These are phyloP conservation scores for Trissolcus basalis DNA, from an alignment of 1,140 invertebrate species.

Conservation along the genomic window DNA sequence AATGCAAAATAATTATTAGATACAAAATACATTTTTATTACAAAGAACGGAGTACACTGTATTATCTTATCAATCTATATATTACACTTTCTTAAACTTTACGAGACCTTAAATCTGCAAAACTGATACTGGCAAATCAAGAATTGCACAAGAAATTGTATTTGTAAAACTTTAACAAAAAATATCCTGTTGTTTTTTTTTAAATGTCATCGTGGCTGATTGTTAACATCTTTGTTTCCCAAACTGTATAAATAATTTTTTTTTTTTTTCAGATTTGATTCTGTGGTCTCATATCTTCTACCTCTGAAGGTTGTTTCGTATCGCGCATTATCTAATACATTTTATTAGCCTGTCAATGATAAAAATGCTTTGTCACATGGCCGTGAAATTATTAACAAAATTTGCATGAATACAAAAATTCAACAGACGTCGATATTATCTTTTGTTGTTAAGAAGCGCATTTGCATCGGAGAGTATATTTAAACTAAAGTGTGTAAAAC, in stretches of 20 bases:
- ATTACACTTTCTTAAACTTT: constrained; percentile 34
- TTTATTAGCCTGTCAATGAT: constrained; percentile 18
- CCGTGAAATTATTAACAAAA: constrained; percentile 42
- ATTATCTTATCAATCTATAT: constrained; percentile 27
- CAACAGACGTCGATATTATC: constrained; percentile 31
- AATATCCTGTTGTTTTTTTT: too few relatives aligned
- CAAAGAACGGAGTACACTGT: constrained; percentile 20
- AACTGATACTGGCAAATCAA: too few relatives aligned
- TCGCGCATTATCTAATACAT: constrained; percentile 20
- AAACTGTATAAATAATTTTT: not conserved
- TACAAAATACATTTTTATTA: constrained; percentile 34
- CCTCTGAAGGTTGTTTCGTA: too few relatives aligned
- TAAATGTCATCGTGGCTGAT: not conserved
- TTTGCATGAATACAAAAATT: constrained; percentile 46
- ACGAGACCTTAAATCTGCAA: constrained; percentile 20
- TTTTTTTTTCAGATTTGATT: constrained; percentile 1
- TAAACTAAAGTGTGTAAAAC: not conserved
- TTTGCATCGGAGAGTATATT: constrained; percentile 28
- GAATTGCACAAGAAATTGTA: too few relatives aligned
- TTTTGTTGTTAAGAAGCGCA: constrained; percentile 24
- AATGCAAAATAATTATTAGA: constrained; percentile 11
- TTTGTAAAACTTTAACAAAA: not conserved
- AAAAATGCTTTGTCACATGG: constrained; percentile 34
- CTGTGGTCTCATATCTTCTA: too few relatives aligned
- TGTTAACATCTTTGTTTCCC: not conserved